Conservation (phyloP, 2,888 invertebrate genomes). For the Onthophagus sagittarius region DNA sequence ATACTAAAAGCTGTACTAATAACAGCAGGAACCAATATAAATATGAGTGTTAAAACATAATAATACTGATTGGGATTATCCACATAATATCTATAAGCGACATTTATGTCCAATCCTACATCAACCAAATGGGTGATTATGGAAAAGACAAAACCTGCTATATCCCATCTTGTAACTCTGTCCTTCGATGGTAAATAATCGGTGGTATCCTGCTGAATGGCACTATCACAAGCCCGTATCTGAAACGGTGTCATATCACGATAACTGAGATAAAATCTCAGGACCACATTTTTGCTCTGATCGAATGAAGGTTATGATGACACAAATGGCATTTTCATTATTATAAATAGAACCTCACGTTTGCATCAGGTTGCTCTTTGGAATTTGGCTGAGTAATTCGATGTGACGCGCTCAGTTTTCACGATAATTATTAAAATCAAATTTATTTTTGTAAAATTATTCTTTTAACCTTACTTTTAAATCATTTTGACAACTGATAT, state of each 20-base stretch:
- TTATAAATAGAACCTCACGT: not conserved
- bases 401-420: not conserved
- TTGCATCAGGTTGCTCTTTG: not conserved
- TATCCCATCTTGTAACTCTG: constrained; percentile 58
- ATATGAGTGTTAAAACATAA: constrained; percentile 60
- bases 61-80: constrained; percentile 58
- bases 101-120: constrained; percentile 64
- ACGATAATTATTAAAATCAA: not conserved
- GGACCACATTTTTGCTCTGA: not conserved
- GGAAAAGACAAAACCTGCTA: constrained; percentile 62
- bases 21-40: constrained; percentile 70
- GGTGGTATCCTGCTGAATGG: constrained; percentile 40
- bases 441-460: not conserved
- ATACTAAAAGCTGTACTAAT: constrained; percentile 71
- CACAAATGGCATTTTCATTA: not conserved
- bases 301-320: constrained; percentile 2
- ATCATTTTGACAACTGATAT: not conserved
- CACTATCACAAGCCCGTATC: constrained; percentile 44
- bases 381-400: not conserved
- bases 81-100: constrained; percentile 62
- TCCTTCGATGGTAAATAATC: constrained; percentile 60
- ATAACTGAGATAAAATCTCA: not conserved
- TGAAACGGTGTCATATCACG: constrained; percentile 33
- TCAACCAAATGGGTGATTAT: constrained; percentile 68
- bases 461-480: not conserved